Base-by-base conservation (phyloP, 2,113 vertebrate genomes). In the Paramisgurnus dabryanus region DNA sequence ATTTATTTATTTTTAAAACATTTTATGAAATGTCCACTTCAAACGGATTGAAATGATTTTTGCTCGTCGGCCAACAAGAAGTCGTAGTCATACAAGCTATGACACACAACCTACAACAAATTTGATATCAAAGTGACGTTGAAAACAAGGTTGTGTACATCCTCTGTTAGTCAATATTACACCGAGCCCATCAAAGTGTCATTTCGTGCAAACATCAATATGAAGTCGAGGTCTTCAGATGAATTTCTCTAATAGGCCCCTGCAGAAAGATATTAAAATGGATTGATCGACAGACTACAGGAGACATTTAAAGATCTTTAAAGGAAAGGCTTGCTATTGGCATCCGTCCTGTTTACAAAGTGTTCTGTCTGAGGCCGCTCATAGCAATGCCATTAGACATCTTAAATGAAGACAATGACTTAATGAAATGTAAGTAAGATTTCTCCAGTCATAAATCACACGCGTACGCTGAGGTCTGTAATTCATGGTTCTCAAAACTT, bases 161-260 rank as follows among this genome's bases (percentile, higher is more conserved):
- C 61, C 47, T 82, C 50, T 71, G 67, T 58, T 45, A 83, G 87
- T 91, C 88, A 63, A 89, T 90, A 84, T 68, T 78, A 80, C 74
- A 77, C 78, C 84, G 87, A 86, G 83, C 78, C 79, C 80, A 85
- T 88, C 85, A 83, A 83, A 88, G 80, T 67, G 84, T 85, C 81
- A 85, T 83, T 85, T 89, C 89, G 80, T 78, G 85, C 84, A 88
- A 87, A 87, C 85, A 86, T 92, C 80, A 53, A 89, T 89, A 86
- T 67, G 82, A 79, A 82, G 47, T 82, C 83, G 88, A 86, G 84
- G 83, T 85, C 85, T 74, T 82, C 82, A 80, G 72, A 78, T 67
- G 82, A 65, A 68, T 80, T 82, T 86, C 79, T 72, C 61, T 69
- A 78, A 78, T 86, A 88, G 84, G 85, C 85, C 85, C 82, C 84